Evolutionary conservation across 2,797 vertebrate genomes (phyloP).

Genomic region (Alosa sapidissima): DNA sequence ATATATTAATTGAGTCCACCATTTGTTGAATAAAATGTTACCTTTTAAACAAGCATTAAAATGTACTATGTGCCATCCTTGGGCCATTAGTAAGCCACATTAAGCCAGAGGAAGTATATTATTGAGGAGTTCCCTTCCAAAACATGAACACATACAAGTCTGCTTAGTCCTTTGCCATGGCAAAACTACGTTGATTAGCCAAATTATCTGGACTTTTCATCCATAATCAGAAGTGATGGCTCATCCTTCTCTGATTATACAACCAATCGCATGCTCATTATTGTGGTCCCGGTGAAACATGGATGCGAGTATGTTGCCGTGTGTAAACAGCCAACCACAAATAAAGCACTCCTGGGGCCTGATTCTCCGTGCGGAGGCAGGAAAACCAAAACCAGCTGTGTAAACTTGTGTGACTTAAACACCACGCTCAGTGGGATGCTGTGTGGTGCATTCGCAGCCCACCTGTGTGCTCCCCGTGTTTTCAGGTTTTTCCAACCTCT

Average conservation of each 20-base stretch:
- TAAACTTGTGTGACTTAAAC: slow-evolving; percentile 55
- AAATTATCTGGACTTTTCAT: neutral
- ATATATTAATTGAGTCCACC: neutral
- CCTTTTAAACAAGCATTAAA: neutral
- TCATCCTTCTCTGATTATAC: neutral
- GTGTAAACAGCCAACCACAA: slow-evolving; percentile 52
- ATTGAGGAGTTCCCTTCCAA: neutral
- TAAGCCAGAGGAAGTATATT: neutral
- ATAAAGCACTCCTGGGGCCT: slow-evolving; percentile 49
- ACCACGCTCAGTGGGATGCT: slow-evolving; percentile 27
- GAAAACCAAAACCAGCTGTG: slow-evolving; percentile 67
- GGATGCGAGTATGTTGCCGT: slow-evolving; percentile 40
- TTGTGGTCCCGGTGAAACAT: slow-evolving; percentile 5
- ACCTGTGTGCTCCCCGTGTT: slow-evolving; percentile 36
- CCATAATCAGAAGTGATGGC: neutral
- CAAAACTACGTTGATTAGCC: neutral
- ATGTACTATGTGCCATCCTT: neutral
- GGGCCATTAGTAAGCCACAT: neutral
- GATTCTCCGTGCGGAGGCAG: slow-evolving; percentile 42
- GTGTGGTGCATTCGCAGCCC: slow-evolving; percentile 27
- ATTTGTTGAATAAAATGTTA: neutral
- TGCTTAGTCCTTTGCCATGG: neutral
- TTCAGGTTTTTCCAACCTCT: slow-evolving; percentile 36
- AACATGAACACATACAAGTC: neutral
- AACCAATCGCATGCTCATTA: neutral